These are phyloP conservation scores for Portunus trituberculatus DNA, from an alignment of 1,140 invertebrate species.

Conservation along the genomic window DNA sequence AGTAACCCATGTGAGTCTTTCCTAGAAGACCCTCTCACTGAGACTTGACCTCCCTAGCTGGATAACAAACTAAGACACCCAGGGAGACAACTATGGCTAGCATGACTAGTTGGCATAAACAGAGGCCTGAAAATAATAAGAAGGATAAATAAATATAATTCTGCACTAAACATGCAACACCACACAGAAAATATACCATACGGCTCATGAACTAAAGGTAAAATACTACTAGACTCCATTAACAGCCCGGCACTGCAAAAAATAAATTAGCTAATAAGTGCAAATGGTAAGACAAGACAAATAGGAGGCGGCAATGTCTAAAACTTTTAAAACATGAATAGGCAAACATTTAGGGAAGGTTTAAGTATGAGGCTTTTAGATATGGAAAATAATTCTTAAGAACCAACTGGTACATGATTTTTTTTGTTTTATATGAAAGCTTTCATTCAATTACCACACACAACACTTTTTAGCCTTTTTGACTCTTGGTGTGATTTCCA, in stretches of 20 bases:
- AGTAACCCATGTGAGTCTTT: neutral
- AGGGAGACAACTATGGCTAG: slow-evolving; percentile 59
- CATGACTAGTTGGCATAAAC: slow-evolving; percentile 63
- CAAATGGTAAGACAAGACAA: slow-evolving; percentile 76
- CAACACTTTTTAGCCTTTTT: neutral
- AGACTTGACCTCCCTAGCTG: neutral
- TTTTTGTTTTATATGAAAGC: slow-evolving; percentile 27
- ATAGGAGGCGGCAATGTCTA: slow-evolving; percentile 73
- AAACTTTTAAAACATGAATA: slow-evolving; percentile 68
- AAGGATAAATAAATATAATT: slow-evolving; percentile 50
- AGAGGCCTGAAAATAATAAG: slow-evolving; percentile 56
- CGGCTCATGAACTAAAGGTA: slow-evolving; percentile 52
- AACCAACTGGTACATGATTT: slow-evolving; percentile 56
- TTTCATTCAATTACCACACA: slow-evolving; percentile 52
- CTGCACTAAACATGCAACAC: slow-evolving; percentile 73
- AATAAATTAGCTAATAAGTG: slow-evolving; percentile 73
- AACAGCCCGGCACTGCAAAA: slow-evolving; percentile 65
- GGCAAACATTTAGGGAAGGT: slow-evolving; percentile 75
- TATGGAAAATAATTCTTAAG: slow-evolving; percentile 61
- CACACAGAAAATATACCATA: slow-evolving; percentile 67
- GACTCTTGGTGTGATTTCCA: slow-evolving; percentile 60
- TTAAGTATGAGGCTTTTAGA: slow-evolving; percentile 71
- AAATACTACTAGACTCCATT: slow-evolving; percentile 68
- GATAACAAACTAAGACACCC: slow-evolving; percentile 30
- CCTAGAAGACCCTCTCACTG: neutral